phyloP scores from a whole-genome alignment of 2,797 vertebrate species.

The Hydrolagus colliei region DNA sequence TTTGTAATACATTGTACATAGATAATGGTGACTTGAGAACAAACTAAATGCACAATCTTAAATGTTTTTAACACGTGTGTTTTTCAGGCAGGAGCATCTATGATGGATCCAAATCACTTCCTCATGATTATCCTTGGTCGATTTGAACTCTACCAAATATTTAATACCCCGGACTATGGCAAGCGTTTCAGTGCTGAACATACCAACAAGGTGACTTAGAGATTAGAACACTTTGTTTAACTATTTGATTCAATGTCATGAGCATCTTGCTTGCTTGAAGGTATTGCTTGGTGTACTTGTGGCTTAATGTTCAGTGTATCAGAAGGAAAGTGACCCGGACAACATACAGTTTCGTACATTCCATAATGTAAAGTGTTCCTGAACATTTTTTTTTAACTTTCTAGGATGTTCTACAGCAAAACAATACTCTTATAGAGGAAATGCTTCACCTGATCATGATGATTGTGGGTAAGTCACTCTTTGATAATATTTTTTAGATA shows the following conservation, averaged over 20 bases:
- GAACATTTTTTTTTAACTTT: constrained; percentile 33
- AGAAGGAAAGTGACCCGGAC: background rate
- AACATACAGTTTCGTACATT: background rate
- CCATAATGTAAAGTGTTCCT: background rate
- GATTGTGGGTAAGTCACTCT: constrained; percentile 73
- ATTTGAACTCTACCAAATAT: constrained; percentile 90
- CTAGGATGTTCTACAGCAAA: constrained; percentile 89
- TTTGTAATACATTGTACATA: background rate
- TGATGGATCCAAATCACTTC: constrained; percentile 99
- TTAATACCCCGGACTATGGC: constrained; percentile 79
- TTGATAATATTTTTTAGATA: constrained; percentile 31
- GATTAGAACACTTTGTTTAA: background rate
- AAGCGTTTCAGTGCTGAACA: constrained; percentile 79
- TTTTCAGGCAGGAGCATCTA: constrained; percentile 80
- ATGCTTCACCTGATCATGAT: constrained; percentile 94
- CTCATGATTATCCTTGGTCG: constrained; percentile 90
- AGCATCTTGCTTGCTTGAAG: background rate
- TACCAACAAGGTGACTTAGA: constrained; percentile 75
- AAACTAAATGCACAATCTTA: background rate
- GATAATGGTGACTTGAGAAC: background rate
- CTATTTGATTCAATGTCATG: background rate
- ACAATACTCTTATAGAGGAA: constrained; percentile 92
- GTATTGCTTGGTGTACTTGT: background rate
- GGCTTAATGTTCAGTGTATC: background rate
- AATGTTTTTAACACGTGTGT: background rate